Conservation (phyloP, 2,888 invertebrate genomes). For the Ophion costatus region DNA sequence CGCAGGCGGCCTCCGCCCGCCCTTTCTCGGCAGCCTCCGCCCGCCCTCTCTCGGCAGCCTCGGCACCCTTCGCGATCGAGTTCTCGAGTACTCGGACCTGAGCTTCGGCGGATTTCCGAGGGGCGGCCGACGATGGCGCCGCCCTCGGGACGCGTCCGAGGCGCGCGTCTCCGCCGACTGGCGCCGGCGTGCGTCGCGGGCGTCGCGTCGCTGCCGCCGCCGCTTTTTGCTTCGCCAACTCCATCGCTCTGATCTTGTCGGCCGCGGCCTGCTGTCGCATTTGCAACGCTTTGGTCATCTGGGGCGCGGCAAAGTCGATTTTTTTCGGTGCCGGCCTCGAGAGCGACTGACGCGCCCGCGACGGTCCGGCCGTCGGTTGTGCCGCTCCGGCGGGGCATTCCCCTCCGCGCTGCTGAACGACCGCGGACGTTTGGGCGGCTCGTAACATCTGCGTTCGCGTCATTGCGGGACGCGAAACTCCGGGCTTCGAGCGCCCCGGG, state of each 20-base stretch:
- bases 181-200: slow-evolving; percentile 68
- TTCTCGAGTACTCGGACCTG: background rate
- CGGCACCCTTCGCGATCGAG: slow-evolving; percentile 2
- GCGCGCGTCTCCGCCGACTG: slow-evolving; percentile 72
- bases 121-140: background rate
- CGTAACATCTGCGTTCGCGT: slow-evolving; percentile 74
- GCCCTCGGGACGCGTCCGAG: slow-evolving; percentile 16
- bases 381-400: slow-evolving; percentile 2
- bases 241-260: slow-evolving; percentile 68
- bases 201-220: slow-evolving; percentile 33
- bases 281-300: slow-evolving; percentile 77
- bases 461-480: slow-evolving; percentile 55
- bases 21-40: background rate
- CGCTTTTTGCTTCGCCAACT: slow-evolving; percentile 65
- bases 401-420: slow-evolving; percentile 55
- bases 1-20: background rate
- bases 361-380: background rate
- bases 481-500: slow-evolving; percentile 18
- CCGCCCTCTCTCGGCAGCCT: background rate
- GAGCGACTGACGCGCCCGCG: slow-evolving; percentile 44
- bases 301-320: slow-evolving; percentile 74
- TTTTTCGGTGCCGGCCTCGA: slow-evolving; percentile 69
- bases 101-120: slow-evolving; percentile 6
- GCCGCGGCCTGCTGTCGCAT: slow-evolving; percentile 73
- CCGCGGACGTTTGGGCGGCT: slow-evolving; percentile 71